These are phyloP conservation scores for Furcula furcula DNA, from an alignment of 2,888 invertebrate species.

Conservation along the genomic window DNA sequence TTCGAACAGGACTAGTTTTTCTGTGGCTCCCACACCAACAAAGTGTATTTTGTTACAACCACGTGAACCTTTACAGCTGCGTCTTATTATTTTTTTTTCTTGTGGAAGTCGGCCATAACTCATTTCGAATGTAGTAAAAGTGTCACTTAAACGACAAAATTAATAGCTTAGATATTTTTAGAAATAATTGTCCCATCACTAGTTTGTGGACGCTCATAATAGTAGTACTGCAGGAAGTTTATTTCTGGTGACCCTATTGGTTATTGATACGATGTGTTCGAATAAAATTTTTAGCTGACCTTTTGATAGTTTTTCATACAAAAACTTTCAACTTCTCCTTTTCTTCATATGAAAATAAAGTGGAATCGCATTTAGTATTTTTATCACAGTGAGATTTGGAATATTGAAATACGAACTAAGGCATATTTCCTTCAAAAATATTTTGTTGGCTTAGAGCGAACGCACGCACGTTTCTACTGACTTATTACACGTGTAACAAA, in stretches of 20 bases:
- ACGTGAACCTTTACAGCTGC: slow-evolving; percentile 53
- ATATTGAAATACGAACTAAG: too few relatives aligned
- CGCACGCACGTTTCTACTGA: too few relatives aligned
- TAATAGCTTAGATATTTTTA: slow-evolving; percentile 36
- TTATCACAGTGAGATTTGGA: too few relatives aligned
- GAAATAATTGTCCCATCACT: slow-evolving; percentile 29
- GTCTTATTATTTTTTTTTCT: slow-evolving; percentile 40
- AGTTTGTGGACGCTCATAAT: slow-evolving; percentile 2
- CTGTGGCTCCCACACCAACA: slow-evolving; percentile 37
- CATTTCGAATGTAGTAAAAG: slow-evolving; percentile 53
- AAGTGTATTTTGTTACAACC: slow-evolving; percentile 51
- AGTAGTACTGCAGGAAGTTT: background rate
- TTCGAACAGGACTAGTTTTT: slow-evolving; percentile 44
- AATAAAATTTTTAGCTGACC: too few relatives aligned
- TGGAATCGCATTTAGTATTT: too few relatives aligned
- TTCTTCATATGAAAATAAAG: too few relatives aligned
- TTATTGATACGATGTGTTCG: too few relatives aligned
- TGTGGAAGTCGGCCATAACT: slow-evolving; percentile 34
- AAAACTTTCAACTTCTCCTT: too few relatives aligned
- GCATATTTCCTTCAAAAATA: too few relatives aligned
- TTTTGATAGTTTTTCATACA: too few relatives aligned
- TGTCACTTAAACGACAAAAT: slow-evolving; percentile 43
- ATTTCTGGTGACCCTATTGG: background rate
- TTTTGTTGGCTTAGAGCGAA: too few relatives aligned
- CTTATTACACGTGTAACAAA: too few relatives aligned